Percentiles rank a stretch among this genome's conserved stretches.
phyloP scores from a whole-genome alignment of 2,797 vertebrate species.

The Sebastes steindachneri region DNA sequence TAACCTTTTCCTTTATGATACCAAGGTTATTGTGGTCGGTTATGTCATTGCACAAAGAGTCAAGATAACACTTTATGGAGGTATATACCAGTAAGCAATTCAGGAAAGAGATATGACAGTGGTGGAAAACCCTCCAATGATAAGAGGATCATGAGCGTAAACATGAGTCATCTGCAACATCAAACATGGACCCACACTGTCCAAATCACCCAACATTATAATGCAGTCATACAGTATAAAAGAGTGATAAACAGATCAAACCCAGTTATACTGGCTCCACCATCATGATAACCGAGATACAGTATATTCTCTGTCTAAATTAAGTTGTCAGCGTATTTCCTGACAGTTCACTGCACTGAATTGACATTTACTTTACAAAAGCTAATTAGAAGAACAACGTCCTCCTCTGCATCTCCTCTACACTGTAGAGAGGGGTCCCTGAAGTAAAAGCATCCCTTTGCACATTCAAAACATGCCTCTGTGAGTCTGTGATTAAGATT shows the following conservation, averaged over 20 bases:
- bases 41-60: neutral
- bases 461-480: neutral
- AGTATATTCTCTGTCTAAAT: neutral
- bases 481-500: neutral
- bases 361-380: conserved; percentile 7
- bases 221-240: neutral
- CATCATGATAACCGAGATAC: neutral
- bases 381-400: conserved; percentile 27
- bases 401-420: neutral
- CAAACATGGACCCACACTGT: neutral
- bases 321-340: neutral
- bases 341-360: neutral
- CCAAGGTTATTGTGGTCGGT: neutral
- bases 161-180: neutral
- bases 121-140: neutral
- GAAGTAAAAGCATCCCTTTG: neutral
- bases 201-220: neutral
- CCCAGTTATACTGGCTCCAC: neutral
- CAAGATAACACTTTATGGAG: neutral
- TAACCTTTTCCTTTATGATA: neutral
- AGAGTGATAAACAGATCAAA: neutral
- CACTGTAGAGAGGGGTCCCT: neutral
- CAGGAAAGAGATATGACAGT: neutral
- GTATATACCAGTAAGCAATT: neutral
- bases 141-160: neutral